These are phyloP conservation scores for Panurus biarmicus DNA, from an alignment of 2,113 vertebrate species.

Conservation along the genomic window DNA sequence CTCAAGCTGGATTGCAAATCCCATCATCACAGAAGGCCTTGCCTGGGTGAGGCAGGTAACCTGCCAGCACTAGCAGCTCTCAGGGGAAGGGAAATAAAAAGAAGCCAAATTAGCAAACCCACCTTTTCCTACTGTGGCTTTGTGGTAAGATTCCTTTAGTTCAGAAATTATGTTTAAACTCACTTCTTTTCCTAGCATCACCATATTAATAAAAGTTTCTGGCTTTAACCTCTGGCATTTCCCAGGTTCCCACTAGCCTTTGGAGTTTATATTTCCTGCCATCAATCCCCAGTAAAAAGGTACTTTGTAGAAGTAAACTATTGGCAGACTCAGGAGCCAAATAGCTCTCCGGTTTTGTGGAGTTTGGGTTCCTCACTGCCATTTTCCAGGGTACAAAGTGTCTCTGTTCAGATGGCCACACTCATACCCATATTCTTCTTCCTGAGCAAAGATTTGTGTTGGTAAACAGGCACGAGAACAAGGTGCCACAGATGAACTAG, in stretches of 20 bases:
- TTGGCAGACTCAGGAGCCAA: not conserved
- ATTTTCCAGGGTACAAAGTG: not conserved
- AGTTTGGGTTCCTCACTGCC: not conserved
- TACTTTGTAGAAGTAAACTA: not conserved
- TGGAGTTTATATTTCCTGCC: not conserved
- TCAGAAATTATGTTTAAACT: not conserved
- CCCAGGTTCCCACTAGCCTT: not conserved
- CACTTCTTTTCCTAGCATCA: not conserved
- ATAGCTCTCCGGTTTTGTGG: rapidly evolving
- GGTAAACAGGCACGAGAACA: not conserved
- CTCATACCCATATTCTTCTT: not conserved
- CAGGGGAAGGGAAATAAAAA: not conserved
- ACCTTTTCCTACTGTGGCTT: not conserved
- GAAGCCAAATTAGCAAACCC: not conserved
- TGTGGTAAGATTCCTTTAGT: not conserved
- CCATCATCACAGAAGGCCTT: not conserved
- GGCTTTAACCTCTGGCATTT: not conserved
- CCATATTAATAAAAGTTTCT: not conserved
- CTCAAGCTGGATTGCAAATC: not conserved
- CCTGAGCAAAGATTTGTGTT: not conserved
- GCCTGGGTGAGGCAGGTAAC: not conserved
- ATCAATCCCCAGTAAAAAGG: not conserved
- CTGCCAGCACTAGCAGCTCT: not conserved
- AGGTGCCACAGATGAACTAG: not conserved
- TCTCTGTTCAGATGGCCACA: not conserved